A percentile compares a stretch with the other conserved stretches of the same genome.
phyloP scores from a whole-genome alignment of 2,113 vertebrate species.

The Antechinus flavipes region DNA sequence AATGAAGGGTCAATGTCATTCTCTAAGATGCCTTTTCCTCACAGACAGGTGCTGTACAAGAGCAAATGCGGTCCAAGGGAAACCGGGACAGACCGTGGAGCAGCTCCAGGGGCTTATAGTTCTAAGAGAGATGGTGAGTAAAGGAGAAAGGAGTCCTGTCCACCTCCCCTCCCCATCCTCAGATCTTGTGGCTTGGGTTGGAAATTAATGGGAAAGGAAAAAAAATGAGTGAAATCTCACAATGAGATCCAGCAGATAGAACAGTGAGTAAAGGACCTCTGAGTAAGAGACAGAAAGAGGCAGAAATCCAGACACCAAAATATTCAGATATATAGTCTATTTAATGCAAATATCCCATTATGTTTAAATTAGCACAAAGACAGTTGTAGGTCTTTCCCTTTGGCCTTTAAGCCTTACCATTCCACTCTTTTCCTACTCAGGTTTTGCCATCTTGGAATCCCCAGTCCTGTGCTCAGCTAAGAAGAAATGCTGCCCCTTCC shows the following conservation, averaged over 20 bases:
- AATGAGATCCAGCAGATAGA: not conserved
- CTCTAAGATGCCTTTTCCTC: constrained; percentile 32
- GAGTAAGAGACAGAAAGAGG: not conserved
- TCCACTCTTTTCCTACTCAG: constrained; percentile 43
- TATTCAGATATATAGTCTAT: not conserved
- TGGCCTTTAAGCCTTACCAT: constrained; percentile 10
- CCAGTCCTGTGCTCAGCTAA: constrained; percentile 57
- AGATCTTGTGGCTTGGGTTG: not conserved
- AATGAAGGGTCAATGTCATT: not conserved
- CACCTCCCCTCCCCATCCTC: no score
- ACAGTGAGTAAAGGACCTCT: not conserved
- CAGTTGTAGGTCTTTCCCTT: not conserved
- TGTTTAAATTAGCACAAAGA: not conserved
- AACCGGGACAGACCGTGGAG: constrained; percentile 87
- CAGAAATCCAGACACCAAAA: not conserved
- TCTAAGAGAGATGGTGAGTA: constrained; percentile 68
- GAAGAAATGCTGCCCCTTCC: constrained; percentile 65
- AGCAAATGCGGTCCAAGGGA: constrained; percentile 94
- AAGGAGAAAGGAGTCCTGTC: not conserved
- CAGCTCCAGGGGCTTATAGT: constrained; percentile 85
- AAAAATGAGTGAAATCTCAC: not conserved
- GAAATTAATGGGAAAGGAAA: not conserved
- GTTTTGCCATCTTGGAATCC: constrained; percentile 51
- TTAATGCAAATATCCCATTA: not conserved
- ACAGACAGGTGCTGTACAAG: constrained; percentile 91